A percentile compares a stretch with the other conserved stretches of the same genome.
Conservation (phyloP, 2,888 invertebrate genomes). For the Gymnosoma rotundatum region DNA sequence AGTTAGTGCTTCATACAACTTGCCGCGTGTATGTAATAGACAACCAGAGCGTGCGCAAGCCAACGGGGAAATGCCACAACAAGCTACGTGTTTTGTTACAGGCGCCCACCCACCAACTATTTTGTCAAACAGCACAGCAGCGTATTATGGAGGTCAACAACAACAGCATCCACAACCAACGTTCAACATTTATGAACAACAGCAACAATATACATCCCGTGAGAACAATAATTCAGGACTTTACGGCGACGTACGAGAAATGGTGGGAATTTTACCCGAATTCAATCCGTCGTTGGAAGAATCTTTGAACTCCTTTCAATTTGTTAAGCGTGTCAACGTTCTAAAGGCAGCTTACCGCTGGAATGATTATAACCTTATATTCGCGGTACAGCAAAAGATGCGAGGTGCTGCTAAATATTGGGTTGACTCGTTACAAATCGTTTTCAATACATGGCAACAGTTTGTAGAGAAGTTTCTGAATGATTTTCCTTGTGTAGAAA, state of each 20-base stretch:
- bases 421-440: conserved; percentile 60
- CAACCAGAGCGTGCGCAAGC: neutral
- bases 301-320: conserved; percentile 54
- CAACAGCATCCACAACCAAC: neutral
- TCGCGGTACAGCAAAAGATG: conserved; percentile 65
- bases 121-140: neutral
- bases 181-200: neutral
- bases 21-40: no score
- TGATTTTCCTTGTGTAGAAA: conserved; percentile 63
- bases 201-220: neutral
- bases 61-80: neutral
- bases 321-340: conserved; percentile 45
- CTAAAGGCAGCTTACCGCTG: conserved; percentile 51
- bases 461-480: conserved; percentile 48
- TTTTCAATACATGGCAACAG: conserved; percentile 54
- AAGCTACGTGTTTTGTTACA: neutral
- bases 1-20: neutral
- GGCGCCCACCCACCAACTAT: neutral
- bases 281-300: conserved; percentile 10
- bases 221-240: neutral
- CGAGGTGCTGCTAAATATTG: conserved; percentile 59
- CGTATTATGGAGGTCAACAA: neutral
- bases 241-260: conserved; percentile 24
- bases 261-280: conserved; percentile 33
- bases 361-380: conserved; percentile 51